Evolutionary conservation across 1,140 invertebrate genomes (phyloP).

Genomic region (Lutraria rhynchaena): DNA sequence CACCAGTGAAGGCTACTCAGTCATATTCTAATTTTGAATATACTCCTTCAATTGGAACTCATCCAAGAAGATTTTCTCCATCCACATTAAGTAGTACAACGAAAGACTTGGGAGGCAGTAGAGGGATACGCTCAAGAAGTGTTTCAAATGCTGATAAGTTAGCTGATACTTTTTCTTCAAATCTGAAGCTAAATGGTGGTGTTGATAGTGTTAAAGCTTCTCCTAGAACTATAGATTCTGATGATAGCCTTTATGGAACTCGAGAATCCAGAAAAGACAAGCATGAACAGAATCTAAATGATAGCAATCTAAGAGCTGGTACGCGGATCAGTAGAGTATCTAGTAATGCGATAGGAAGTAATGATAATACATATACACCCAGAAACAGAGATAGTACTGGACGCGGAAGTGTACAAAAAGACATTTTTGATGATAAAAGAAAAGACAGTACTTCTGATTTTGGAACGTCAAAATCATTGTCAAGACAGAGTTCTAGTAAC

Average conservation of each 20-base stretch:
- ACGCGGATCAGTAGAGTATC: slow-evolving; percentile 42
- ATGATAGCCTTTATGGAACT: slow-evolving; percentile 35
- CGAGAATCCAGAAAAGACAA: slow-evolving; percentile 47
- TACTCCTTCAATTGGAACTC: slow-evolving; percentile 38
- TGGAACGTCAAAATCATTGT: slow-evolving; percentile 50
- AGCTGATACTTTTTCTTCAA: slow-evolving; percentile 24
- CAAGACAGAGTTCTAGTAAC: slow-evolving; percentile 63
- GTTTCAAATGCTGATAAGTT: slow-evolving; percentile 31
- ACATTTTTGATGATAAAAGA: slow-evolving; percentile 29
- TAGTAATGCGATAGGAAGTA: slow-evolving; percentile 11
- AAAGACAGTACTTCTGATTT: slow-evolving; percentile 44
- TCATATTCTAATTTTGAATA: slow-evolving; percentile 52
- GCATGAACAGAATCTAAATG: slow-evolving; percentile 34
- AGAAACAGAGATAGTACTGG: slow-evolving; percentile 30
- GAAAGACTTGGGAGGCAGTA: slow-evolving; percentile 11
- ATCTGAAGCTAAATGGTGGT: slow-evolving; percentile 39
- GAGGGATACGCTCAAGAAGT: slow-evolving; percentile 52
- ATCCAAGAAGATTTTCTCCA: slow-evolving; percentile 26
- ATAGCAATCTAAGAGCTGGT: slow-evolving; percentile 7
- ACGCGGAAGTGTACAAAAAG: slow-evolving; percentile 30
- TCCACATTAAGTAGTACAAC: slow-evolving; percentile 23
- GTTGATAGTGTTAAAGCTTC: slow-evolving; percentile 45
- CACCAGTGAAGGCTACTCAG: slow-evolving; percentile 73
- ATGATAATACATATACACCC: slow-evolving; percentile 31
- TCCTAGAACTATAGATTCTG: slow-evolving; percentile 29